Evolutionary conservation across 2,888 invertebrate genomes (phyloP).

Genomic region (Odontocolon sp.): DNA sequence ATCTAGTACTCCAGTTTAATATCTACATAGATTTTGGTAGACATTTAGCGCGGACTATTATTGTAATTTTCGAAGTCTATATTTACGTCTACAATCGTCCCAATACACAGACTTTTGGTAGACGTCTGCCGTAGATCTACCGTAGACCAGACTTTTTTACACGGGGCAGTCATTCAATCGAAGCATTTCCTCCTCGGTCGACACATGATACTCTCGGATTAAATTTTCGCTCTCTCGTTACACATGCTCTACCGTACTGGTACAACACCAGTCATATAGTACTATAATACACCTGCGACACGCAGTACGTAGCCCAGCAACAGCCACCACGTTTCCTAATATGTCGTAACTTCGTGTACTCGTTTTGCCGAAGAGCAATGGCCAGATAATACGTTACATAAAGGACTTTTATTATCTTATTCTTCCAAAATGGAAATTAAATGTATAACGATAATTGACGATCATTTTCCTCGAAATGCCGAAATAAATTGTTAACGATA

Average conservation of each 20-base stretch:
- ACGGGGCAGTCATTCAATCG: slow-evolving; percentile 26
- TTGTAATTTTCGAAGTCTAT: no score
- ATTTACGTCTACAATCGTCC: no score
- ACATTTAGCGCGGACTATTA: no score
- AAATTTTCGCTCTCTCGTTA: slow-evolving; percentile 54
- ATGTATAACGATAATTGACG: neutral
- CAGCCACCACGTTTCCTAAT: slow-evolving; percentile 51
- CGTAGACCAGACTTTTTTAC: no score
- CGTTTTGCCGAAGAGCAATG: slow-evolving; percentile 49
- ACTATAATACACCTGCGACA: slow-evolving; percentile 36
- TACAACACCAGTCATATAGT: no score
- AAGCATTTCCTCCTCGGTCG: slow-evolving; percentile 43
- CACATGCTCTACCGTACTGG: slow-evolving; percentile 4
- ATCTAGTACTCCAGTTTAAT: no score
- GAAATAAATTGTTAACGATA: no score
- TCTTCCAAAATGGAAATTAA: neutral
- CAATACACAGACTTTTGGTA: no score
- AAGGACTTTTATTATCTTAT: slow-evolving; percentile 34
- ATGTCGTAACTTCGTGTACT: slow-evolving; percentile 56
- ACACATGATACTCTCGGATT: slow-evolving; percentile 52
- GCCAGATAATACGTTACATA: slow-evolving; percentile 45
- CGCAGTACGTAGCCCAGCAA: slow-evolving; percentile 21
- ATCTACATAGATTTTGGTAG: no score
- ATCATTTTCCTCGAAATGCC: no score
- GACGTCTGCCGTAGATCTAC: no score